Evolutionary conservation across 2,797 vertebrate genomes (phyloP).

Genomic region (Pseudochirops cupreus): DNA sequence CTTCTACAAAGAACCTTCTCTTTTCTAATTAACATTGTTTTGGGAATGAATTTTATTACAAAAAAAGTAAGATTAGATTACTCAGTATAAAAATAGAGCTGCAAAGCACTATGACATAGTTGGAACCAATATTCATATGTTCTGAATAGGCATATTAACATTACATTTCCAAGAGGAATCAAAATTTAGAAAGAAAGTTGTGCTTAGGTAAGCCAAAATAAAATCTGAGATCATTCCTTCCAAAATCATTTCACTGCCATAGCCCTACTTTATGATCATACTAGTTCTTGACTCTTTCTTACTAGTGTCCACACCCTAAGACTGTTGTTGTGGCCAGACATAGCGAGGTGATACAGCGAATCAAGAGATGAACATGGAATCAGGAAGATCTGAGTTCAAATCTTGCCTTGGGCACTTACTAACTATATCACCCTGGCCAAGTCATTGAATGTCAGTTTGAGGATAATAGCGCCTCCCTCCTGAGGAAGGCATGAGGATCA

Average conservation of each 20-base stretch:
- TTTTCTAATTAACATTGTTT: constrained; percentile 32
- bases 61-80: constrained; percentile 8
- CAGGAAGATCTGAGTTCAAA: neutral
- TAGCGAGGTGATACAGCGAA: neutral
- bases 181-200: neutral
- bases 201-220: neutral
- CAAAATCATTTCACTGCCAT: neutral
- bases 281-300: neutral
- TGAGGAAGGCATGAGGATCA: neutral
- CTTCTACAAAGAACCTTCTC: constrained; percentile 23
- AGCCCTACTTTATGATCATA: neutral
- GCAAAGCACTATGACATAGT: neutral
- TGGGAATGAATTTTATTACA: constrained; percentile 26
- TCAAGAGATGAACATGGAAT: neutral
- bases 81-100: constrained; percentile 46
- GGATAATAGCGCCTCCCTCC: neutral
- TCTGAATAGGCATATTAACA: neutral
- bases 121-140: neutral
- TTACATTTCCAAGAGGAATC: constrained; percentile 21
- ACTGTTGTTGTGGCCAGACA: neutral
- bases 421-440: neutral
- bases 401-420: neutral
- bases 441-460: neutral
- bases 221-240: neutral
- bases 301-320: neutral